phyloP scores from a whole-genome alignment of 2,113 vertebrate species.

The Dinomys branickii region DNA sequence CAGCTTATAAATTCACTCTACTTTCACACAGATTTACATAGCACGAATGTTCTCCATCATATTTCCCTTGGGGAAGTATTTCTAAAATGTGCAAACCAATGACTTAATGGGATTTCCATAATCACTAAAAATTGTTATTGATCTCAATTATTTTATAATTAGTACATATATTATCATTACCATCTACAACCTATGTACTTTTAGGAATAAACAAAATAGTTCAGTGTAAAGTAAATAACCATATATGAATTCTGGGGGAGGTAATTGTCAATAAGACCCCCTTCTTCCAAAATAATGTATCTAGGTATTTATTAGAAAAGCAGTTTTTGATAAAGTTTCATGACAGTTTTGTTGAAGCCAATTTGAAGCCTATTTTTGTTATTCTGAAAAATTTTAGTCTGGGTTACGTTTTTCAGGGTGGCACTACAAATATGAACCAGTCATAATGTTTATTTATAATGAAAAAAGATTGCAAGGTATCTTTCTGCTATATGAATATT shows the following conservation, averaged over 20 bases:
- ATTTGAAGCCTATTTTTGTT: background rate
- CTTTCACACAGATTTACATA: background rate
- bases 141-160: constrained; percentile 21
- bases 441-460: background rate
- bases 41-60: background rate
- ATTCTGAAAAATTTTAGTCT: background rate
- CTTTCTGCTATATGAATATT: background rate
- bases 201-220: constrained; percentile 11
- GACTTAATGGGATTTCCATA: background rate
- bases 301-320: background rate
- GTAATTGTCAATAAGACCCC: background rate
- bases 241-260: background rate
- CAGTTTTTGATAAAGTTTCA: background rate
- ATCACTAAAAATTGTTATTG: background rate
- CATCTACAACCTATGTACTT: background rate
- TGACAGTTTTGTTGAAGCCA: background rate
- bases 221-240: background rate
- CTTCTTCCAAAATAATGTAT: background rate
- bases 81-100: constrained; percentile 2
- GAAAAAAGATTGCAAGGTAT: background rate
- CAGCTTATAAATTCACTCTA: background rate
- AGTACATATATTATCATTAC: background rate
- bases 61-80: constrained; percentile 23
- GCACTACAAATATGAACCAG: background rate
- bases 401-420: fast-evolving